Percentiles rank a stretch among this genome's conserved stretches.
These are phyloP conservation scores for Carapus acus DNA, from an alignment of 2,797 vertebrate genomes.

Conservation along the genomic window DNA sequence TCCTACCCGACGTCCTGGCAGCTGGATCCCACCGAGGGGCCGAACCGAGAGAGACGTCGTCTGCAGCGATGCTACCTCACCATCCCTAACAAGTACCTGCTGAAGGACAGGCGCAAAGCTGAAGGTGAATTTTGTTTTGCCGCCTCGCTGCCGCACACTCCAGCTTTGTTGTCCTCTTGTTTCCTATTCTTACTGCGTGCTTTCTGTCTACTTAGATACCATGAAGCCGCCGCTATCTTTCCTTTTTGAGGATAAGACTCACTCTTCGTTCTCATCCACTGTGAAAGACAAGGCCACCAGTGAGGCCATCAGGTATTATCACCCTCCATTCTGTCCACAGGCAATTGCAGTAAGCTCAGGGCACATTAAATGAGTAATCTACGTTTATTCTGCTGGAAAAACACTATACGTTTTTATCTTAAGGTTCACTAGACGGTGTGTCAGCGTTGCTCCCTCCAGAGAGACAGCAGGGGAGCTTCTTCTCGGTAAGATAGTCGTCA, in stretches of 20 bases:
- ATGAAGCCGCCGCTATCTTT: slow-evolving; percentile 85
- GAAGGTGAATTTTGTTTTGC: too few species aligned
- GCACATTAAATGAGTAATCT: too few species aligned
- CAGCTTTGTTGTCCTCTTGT: too few species aligned
- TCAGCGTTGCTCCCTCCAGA: slow-evolving; percentile 93
- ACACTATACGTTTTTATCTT: slow-evolving; percentile 30
- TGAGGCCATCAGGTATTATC: slow-evolving; percentile 88
- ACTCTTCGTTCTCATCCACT: slow-evolving; percentile 95
- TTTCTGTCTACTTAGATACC: slow-evolving; percentile 68
- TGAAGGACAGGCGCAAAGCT: slow-evolving; percentile 86
- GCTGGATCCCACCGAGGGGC: slow-evolving; percentile 94
- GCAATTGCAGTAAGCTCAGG: slow-evolving; percentile 1
- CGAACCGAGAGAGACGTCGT: slow-evolving; percentile 90
- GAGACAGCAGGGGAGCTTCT: slow-evolving; percentile 93
- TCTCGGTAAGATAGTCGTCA: slow-evolving; percentile 75
- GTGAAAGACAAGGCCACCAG: slow-evolving; percentile 99
- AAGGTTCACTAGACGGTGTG: slow-evolving; percentile 91
- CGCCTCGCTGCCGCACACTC: too few species aligned
- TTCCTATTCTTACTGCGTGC: too few species aligned
- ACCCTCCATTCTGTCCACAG: neutral
- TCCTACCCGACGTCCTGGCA: slow-evolving; percentile 97
- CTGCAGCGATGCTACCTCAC: slow-evolving; percentile 95
- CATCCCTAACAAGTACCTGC: slow-evolving; percentile 97
- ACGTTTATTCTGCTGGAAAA: too few species aligned
- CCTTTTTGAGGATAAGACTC: slow-evolving; percentile 95